Base-by-base conservation (phyloP, 1,140 invertebrate species). In the Galendromus occidentalis region DNA sequence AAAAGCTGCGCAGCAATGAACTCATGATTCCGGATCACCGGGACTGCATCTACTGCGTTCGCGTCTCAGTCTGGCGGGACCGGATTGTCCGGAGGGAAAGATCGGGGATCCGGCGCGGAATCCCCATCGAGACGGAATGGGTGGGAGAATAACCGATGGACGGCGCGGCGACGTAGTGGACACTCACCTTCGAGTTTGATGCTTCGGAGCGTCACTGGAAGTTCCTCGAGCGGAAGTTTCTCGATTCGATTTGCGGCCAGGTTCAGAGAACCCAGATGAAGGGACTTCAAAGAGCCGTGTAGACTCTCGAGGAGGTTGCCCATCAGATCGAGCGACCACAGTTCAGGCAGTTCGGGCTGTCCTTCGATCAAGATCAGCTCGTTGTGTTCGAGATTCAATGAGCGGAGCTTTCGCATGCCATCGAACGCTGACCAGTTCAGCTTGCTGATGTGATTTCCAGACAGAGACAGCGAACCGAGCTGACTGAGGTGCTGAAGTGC, bases 321-420 rank as follows among this genome's bases (percentile, higher is more conserved):
- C 25, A 33, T 29, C 25, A 59, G 51, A 9, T 59, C 51, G 25
- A 59, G 51, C 33, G 51, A 59, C 51, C 51, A 59, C 17, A 59
- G 51, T 33, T 59, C 51, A 5, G 51, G 51, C 2, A 59, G 51
- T 17, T 59, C 51, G 4, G 51, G 51, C 14, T 25, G 33, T 17
- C 51, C 51, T 22, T 59, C 51, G 51, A 59, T 59, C 51, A 9
- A 20, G 33, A 59, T 59, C 17, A 59, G 22, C 51, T 59, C 51
- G 22, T 59, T 59, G 22, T 59, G 51, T 6, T 33, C 51, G 25
- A 59, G 25, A 25, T 59, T 33, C 51, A 59, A 22, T 5, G 51
- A 29, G 33, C 22, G 22, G 12, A 59, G 51, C 51, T 25, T 59
- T 6, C 51, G 51, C 14, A 59, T 25, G 14, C 51, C 51, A 9